Base-by-base conservation (phyloP, 2,797 vertebrate species). In the Mareca strepera region DNA sequence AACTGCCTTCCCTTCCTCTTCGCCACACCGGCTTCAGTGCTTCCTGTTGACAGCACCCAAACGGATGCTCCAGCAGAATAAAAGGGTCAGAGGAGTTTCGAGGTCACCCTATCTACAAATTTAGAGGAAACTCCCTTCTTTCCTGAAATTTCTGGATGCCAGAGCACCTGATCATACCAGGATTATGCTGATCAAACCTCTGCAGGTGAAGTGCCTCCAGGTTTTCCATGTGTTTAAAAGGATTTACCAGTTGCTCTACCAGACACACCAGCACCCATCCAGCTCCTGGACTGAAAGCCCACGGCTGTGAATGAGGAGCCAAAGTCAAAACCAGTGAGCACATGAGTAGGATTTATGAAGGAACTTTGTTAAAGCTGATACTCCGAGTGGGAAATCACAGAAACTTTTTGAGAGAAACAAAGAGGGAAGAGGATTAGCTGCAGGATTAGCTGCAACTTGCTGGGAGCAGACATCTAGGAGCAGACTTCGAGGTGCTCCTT, bases 251-350 rank as follows among this genome's bases (percentile, higher is more conserved):
- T 68, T 77, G 23, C 43, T 6, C 56, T 41, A 46, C 15, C 37
- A 67, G 37, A 50, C n/a, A 20, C 26, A 35, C 6, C 48, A 48
- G 1, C 56, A 89, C 25, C 8, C n/a, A 55, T 33, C 39, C 29
- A 15, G n/a, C 3, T 86, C 53, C 64, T 12, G 52, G 62, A 60
- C 44, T 29, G 48, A 90, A 86, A 94, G 53, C 12, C 41, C 48
- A 28, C 3, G 2, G 41, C 0, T 1, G 1, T 35, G 59, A 76
- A 62, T 4, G 7, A 58, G 31, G 39, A 85, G 63, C 37, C 18
- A 44, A 82, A 86, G 44, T 48, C 23, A 25, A 25, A 48, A 25
- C 48, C 48, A 82, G 31, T 31, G 76, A 93, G 26, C 17, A 9
- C 37, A 59, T 15, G 21, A 31, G 20, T 22, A 64, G 41, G n/a